Percentiles rank a stretch among this genome's conserved stretches.
Evolutionary conservation across 37 sponge, comb jelly and placozoan species (phyloP).

Genomic region (Amphimedon queenslandica): DNA sequence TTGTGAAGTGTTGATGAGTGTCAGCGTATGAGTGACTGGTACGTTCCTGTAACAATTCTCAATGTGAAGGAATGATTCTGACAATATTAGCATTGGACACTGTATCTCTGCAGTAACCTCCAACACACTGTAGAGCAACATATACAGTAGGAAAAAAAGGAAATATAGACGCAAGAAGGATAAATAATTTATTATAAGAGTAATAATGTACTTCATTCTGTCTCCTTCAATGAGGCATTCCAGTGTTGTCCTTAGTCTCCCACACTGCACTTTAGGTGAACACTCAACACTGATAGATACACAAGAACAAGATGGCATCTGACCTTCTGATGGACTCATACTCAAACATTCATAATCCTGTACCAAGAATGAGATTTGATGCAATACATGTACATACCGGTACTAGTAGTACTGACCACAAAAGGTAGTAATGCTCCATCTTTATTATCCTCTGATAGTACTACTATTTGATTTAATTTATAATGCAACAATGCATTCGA

Average conservation of each 20-base stretch:
- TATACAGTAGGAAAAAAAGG: neutral
- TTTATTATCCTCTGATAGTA: too few species aligned
- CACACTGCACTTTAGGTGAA: neutral
- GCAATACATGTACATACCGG: too few species aligned
- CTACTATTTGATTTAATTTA: too few species aligned
- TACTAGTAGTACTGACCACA: too few species aligned
- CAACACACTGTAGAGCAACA: slow-evolving; percentile 24
- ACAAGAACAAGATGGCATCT: neutral
- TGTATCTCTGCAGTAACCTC: slow-evolving; percentile 64
- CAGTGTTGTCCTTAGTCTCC: neutral
- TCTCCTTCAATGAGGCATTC: neutral
- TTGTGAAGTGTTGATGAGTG: slow-evolving; percentile 45
- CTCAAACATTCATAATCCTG: too few species aligned
- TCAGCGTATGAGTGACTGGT: slow-evolving; percentile 2
- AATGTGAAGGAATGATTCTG: slow-evolving; percentile 35
- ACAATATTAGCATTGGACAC: slow-evolving; percentile 43
- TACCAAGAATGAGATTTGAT: too few species aligned
- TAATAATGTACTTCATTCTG: neutral
- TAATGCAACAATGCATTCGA: too few species aligned
- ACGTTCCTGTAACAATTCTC: slow-evolving; percentile 36
- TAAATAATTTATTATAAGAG: neutral
- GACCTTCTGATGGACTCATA: slow-evolving; percentile 20
- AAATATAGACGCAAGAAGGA: neutral
- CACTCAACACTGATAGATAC: neutral
- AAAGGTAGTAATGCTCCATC: too few species aligned